A percentile compares a stretch with the other conserved stretches of the same genome.
These are phyloP conservation scores for Probosciger aterrimus DNA, from an alignment of 2,113 vertebrate species.

Conservation along the genomic window DNA sequence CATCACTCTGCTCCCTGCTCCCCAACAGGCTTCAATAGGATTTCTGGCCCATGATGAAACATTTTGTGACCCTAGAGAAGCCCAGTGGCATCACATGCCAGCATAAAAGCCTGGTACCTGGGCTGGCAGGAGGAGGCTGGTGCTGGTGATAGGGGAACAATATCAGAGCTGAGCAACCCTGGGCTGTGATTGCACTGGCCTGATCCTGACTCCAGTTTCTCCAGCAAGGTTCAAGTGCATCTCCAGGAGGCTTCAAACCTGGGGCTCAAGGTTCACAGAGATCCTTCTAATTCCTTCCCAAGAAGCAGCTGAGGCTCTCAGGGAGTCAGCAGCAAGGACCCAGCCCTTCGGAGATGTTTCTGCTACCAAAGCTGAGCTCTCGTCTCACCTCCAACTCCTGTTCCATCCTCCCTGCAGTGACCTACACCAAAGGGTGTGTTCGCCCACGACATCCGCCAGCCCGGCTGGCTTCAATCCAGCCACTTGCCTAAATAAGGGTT, in stretches of 20 bases:
- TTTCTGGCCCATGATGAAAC: not conserved
- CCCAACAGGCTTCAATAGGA: accelerated
- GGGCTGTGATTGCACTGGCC: accelerated
- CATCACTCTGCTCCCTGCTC: not conserved
- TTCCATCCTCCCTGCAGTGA: not conserved
- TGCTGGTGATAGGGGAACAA: not conserved
- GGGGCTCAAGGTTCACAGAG: not conserved
- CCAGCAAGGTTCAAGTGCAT: not conserved
- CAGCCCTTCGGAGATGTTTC: not conserved
- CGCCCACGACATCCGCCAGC: not conserved
- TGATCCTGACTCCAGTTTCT: not conserved
- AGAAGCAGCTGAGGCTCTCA: not conserved
- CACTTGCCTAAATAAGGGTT: not conserved
- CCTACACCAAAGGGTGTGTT: not conserved
- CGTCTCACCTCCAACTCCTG: not conserved
- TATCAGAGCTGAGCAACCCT: not conserved
- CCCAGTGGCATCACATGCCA: accelerated
- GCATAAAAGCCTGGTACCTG: not conserved
- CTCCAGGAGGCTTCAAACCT: not conserved
- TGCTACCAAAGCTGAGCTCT: not conserved
- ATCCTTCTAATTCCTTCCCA: not conserved
- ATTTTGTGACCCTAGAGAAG: not conserved
- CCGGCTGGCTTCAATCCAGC: not conserved
- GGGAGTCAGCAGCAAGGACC: not conserved
- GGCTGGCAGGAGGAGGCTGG: not conserved